Evolutionary conservation across 2,113 vertebrate species (phyloP), one percentile per base, ranked within the genome.

Genomic region (Lynx canadensis): DNA sequence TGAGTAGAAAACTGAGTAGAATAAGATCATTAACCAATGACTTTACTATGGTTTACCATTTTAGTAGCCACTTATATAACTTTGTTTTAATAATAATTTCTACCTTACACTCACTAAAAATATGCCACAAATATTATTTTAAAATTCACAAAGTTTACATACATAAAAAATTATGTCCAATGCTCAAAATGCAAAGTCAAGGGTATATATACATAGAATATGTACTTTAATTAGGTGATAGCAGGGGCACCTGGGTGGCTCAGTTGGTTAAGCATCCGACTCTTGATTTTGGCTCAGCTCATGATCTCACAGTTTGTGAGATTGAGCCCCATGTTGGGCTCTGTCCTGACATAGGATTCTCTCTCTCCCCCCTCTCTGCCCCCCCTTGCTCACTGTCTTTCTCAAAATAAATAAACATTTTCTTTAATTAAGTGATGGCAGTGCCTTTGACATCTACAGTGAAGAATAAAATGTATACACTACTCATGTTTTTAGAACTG

Each of bases 11-110:
- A 38, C 27, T 82, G 18, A 95, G 38, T 41, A 96, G 57, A 76
- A 71, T 48, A 87, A 87, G 57, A 52, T 73, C 15, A 68, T 73
- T 69, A 55, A 65, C 73, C 36, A 92, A 63, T 81, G 7, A 89
- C 68, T 38, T 94, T 79, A 36, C 41, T 45, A 0, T 66, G 65
- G 5, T 82, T 85, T 95, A 48, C 93, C 48, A 93, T 16, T 55
- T 86, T 83, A 55, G 57, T 91, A 91, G 18, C 29, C 31, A 52
- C 14, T 86, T 96, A n/a, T 4, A 68, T 15, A 87, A 76, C 36
- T 85, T 84, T 95, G 19, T n/a, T 69, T 86, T 82, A 86, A 86
- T 92, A 93, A 71, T 90, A 78, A 73, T 83, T 33, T 3, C 19
- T 90, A 82, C 1, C 1, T 80, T 85, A 5, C 16, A 74, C 1